These are phyloP conservation scores for Drosophila subpulchrella DNA, from an alignment of 1,140 invertebrate genomes.

Conservation along the genomic window DNA sequence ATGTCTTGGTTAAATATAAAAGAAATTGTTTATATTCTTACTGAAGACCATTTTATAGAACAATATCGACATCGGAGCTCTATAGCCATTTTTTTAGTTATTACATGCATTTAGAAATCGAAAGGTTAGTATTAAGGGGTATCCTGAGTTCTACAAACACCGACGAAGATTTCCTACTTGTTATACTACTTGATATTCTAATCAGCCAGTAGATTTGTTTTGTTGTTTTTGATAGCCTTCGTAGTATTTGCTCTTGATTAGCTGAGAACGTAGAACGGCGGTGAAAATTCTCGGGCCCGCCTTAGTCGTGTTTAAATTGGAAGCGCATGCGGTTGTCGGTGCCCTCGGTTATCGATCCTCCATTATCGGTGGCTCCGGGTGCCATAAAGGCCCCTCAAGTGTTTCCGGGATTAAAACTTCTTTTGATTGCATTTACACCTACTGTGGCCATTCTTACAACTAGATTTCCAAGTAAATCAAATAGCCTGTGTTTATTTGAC, in stretches of 20 bases:
- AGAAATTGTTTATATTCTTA: no score
- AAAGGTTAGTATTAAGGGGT: neutral
- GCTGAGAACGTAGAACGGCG: conserved; percentile 31
- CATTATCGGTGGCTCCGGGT: conserved; percentile 6
- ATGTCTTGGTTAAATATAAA: no score
- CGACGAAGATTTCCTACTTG: conserved; percentile 4
- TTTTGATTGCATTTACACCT: neutral
- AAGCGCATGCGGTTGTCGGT: conserved; percentile 53
- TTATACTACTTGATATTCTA: conserved; percentile 67
- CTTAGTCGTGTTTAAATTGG: conserved; percentile 65
- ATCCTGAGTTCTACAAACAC: neutral
- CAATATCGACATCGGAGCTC: no score
- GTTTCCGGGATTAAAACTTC: neutral
- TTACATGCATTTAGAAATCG: neutral
- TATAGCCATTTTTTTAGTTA: neutral
- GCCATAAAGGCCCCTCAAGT: neutral
- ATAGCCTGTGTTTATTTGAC: neutral
- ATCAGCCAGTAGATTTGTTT: conserved; percentile 69
- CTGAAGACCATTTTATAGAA: no score
- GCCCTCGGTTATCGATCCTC: conserved; percentile 7
- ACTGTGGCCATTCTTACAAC: neutral
- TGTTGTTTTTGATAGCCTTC: conserved; percentile 66
- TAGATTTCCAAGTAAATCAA: neutral
- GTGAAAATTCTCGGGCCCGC: conserved; percentile 18
- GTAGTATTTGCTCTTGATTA: conserved; percentile 74